These are phyloP conservation scores for Araneus ventricosus DNA, from an alignment of 1,140 invertebrate genomes.

Conservation along the genomic window DNA sequence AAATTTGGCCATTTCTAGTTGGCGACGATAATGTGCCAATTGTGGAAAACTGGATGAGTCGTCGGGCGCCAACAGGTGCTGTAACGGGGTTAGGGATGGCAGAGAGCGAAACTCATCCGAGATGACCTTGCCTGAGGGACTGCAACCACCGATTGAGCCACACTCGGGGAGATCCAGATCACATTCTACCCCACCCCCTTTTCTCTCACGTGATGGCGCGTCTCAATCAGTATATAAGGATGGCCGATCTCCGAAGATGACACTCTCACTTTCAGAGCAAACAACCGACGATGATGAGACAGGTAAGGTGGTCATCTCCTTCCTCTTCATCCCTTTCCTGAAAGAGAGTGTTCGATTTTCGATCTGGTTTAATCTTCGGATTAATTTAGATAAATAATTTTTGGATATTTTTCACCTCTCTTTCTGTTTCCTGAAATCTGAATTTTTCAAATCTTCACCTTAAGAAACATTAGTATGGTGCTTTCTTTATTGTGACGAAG, in stretches of 20 bases:
- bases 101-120: neutral
- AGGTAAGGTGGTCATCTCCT: slow-evolving; percentile 19
- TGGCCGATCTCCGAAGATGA: neutral
- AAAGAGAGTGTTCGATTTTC: neutral
- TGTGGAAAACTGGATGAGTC: neutral
- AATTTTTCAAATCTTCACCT: too few relatives aligned
- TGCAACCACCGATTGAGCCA: slow-evolving; percentile 55
- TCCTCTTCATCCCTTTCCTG: neutral
- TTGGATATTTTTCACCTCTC: too few relatives aligned
- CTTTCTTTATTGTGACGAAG: too few relatives aligned
- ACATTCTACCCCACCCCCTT: slow-evolving; percentile 19
- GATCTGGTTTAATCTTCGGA: neutral
- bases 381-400: too few relatives aligned
- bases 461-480: too few relatives aligned
- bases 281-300: slow-evolving; percentile 32
- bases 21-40: neutral
- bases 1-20: neutral
- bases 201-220: slow-evolving; percentile 30
- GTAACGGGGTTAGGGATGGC: slow-evolving; percentile 28
- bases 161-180: slow-evolving; percentile 69
- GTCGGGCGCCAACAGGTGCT: slow-evolving; percentile 14
- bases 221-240: slow-evolving; percentile 41
- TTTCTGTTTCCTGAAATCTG: too few relatives aligned
- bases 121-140: slow-evolving; percentile 58
- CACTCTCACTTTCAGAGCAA: slow-evolving; percentile 39